phyloP scores from a whole-genome alignment of 2,888 invertebrate genomes.

The Osmoderma eremita region DNA sequence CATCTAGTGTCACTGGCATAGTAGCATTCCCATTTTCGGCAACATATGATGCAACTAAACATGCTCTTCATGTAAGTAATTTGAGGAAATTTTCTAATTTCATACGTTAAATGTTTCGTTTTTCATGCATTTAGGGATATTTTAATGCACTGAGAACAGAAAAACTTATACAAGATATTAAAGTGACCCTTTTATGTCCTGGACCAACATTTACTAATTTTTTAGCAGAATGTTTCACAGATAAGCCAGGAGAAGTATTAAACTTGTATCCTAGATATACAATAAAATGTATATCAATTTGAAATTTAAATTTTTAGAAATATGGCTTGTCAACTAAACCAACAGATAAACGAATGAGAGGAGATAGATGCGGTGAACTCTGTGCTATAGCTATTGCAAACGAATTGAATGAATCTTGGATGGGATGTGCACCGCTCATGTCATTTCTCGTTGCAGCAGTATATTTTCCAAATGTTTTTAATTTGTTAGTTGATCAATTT shows the following conservation, averaged over 20 bases:
- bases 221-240: conserved; percentile 75
- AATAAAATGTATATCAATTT: background rate
- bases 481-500: conserved; percentile 60
- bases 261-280: background rate
- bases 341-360: conserved; percentile 66
- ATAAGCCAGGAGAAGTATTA: conserved; percentile 68
- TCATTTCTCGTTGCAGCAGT: conserved; percentile 67
- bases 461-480: conserved; percentile 67
- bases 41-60: conserved; percentile 78
- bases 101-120: too few relatives aligned
- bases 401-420: conserved; percentile 74
- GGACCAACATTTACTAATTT: conserved; percentile 82
- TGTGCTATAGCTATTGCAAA: conserved; percentile 70
- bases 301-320: conserved; percentile 58
- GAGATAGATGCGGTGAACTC: conserved; percentile 68
- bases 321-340: conserved; percentile 59
- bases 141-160: conserved; percentile 72
- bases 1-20: conserved; percentile 80
- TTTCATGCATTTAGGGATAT: conserved; percentile 71
- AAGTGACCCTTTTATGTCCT: conserved; percentile 77
- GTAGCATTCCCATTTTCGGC: conserved; percentile 74
- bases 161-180: conserved; percentile 68
- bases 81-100: too few relatives aligned
- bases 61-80: conserved; percentile 75
- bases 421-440: conserved; percentile 72